Evolutionary conservation across 2,888 invertebrate species (phyloP), one percentile per base, ranked within the genome.

Genomic region (Thumatha senex): DNA sequence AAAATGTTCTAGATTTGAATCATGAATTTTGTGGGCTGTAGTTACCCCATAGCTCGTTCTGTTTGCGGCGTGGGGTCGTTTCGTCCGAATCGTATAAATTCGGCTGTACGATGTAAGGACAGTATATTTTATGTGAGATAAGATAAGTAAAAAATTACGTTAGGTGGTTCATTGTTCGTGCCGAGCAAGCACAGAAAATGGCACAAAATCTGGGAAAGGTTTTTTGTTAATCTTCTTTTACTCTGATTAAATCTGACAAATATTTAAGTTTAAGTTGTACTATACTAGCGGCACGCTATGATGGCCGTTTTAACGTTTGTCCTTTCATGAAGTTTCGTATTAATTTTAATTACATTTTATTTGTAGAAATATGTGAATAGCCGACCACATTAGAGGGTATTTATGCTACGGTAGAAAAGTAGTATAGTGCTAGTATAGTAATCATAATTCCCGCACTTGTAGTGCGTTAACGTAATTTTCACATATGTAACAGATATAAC

Each of bases 1-100:
- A 82, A 87, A 77, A 78, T 73, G 74, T 82, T 77, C 80, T 76
- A 81, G 82, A 85, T 86, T 82, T 79, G 80, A 84, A 82, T 64
- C 58, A 51, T 43, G 44, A 31, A 48, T 60, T 54, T 65, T 48
- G 42, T 45, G 50, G 41, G 42, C 35, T 40, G 46, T 41, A 46
- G 40, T 41, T 44, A 30, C 38, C 43, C 43, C 30, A 30, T 42
- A 15, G 18, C 31, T 31, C 39, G 29, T 24, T 31, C 35, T 36
- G 18, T 24, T 8, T 15, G 7, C 14, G n/a, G 12, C 44, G 49
- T 51, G 61, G 57, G 54, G 58, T 51, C 15, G 55, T 31, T 36
- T 24, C 18, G 18, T 24, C 58, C 51, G 65, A 51, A 40, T 59
- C 57, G 56, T 59, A 59, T 62, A 67, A 61, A 61, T 65, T 64